Percentiles rank a stretch among this genome's conserved stretches.
Conservation (phyloP, 2,797 vertebrate genomes). For the Anguilla anguilla region DNA sequence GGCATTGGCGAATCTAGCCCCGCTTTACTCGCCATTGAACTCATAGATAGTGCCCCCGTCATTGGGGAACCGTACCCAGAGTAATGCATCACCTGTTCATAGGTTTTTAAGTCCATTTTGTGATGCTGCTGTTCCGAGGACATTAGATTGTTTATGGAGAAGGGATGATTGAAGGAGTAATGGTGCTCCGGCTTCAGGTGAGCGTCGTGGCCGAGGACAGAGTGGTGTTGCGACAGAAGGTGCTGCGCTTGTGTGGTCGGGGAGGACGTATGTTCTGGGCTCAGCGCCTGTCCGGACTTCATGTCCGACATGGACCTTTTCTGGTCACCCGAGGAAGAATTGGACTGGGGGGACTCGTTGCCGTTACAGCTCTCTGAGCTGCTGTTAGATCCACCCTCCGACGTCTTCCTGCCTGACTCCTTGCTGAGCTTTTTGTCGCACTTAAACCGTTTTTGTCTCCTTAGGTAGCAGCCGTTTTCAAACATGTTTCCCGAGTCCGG, state of each 20-base stretch:
- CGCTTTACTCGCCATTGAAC: constrained; percentile 90
- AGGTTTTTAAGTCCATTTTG: constrained; percentile 99
- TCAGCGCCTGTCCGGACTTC: constrained; percentile 83
- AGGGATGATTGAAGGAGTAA: constrained; percentile 98
- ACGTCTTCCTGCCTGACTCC: constrained; percentile 71
- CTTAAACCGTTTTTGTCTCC: constrained; percentile 96
- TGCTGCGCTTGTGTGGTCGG: constrained; percentile 86
- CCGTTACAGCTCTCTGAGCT: constrained; percentile 85
- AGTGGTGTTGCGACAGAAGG: constrained; percentile 73
- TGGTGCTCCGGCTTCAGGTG: constrained; percentile 97
- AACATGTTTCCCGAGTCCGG: constrained; percentile 98
- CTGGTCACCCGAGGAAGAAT: constrained; percentile 86
- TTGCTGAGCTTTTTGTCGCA: constrained; percentile 85
- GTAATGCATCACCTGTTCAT: constrained; percentile 99
- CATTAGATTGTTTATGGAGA: constrained; percentile 99
- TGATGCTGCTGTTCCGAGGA: constrained; percentile 96
- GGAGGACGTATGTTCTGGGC: constrained; percentile 82
- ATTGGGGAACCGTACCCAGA: constrained; percentile 91
- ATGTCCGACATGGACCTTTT: constrained; percentile 88
- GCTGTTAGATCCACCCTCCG: constrained; percentile 76
- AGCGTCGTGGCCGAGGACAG: constrained; percentile 86
- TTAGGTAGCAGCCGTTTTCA: constrained; percentile 94
- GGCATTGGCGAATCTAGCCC: constrained; percentile 88
- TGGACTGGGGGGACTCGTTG: constrained; percentile 88
- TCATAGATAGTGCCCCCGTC: constrained; percentile 91